Conservation (phyloP, 2,797 vertebrate genomes). For the Spondyliosoma cantharus region DNA sequence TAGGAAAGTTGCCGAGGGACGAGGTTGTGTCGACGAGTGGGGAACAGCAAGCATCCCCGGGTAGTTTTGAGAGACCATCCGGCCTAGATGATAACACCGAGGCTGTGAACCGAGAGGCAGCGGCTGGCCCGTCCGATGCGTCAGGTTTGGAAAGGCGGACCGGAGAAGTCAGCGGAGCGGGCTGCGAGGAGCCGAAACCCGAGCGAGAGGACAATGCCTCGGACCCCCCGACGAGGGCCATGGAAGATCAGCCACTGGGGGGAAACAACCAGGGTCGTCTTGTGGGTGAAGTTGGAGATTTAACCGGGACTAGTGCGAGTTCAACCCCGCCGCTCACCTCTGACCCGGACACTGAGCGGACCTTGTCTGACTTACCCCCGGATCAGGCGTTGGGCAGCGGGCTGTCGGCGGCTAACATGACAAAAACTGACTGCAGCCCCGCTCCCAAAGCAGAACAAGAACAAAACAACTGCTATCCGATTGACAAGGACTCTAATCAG, state of each 20-base stretch:
- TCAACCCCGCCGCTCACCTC: conserved; percentile 26
- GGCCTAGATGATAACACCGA: conserved; percentile 35
- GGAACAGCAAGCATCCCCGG: conserved; percentile 37
- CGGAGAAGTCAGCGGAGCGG: conserved; percentile 60
- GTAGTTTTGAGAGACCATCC: conserved; percentile 21
- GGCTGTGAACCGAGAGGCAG: conserved; percentile 45
- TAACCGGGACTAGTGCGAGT: conserved; percentile 23
- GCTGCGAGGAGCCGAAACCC: conserved; percentile 60
- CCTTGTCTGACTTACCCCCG: conserved; percentile 34
- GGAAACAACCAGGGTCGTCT: conserved; percentile 41
- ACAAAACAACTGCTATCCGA: conserved; percentile 14
- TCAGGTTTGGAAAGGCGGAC: conserved; percentile 48
- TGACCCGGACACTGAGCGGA: conserved; percentile 56
- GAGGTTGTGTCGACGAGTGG: conserved; percentile 57
- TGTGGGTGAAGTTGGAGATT: conserved; percentile 22
- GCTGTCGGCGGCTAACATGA: conserved; percentile 52
- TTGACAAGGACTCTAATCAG: conserved; percentile 35
- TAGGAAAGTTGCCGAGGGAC: conserved; percentile 73
- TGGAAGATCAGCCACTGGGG: conserved; percentile 79
- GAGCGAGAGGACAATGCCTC: conserved; percentile 79
- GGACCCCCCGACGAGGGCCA: conserved; percentile 74
- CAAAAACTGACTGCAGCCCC: conserved; percentile 60
- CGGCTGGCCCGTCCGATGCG: conserved; percentile 64
- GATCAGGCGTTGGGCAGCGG: conserved; percentile 27
- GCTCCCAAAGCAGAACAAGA: conserved; percentile 5